Evolutionary conservation across 2,797 vertebrate genomes (phyloP), one percentile per base, ranked within the genome.

Genomic region (Halcyon chelicuti): DNA sequence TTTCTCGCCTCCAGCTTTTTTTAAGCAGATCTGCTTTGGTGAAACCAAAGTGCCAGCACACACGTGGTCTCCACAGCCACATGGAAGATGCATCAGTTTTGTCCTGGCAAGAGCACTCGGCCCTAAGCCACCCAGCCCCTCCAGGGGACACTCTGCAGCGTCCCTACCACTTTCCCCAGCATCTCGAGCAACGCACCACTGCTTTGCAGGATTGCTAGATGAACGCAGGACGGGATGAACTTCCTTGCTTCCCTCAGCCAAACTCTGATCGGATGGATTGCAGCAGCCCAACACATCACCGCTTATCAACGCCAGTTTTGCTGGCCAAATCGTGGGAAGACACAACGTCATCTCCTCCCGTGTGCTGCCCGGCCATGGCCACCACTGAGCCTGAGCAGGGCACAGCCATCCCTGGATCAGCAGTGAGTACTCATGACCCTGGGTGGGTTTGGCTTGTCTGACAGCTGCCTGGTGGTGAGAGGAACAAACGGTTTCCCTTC

Each of bases 41-140:
- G 20, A 88, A 72, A 83, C 57, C 23, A 2, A 80, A 71, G 4
- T 65, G 26, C 20, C 21, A 46, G 40, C 49, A 81, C 49, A 81
- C 18, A 7, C 0, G 2, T 11, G 3, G 37, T 60, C 15, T 16
- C 33, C 14, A 2, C 8, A 44, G 3, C 8, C 3, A 1, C 3
- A 2, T 17, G 12, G 40, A 62, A 35, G 74, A 66, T 15, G 2
- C 13, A 46, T 62, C n/a, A 23, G 0, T 66, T 62, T 79, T 60
- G 29, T 83, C 31, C 52, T 35, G 14, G 21, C 39, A 95, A 62
- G 29, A 86, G 15, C 11, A 15, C 51, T 66, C 1, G 1, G 21
- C 78, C 51, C 29, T 66, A 20, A 70, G 10, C 25, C 42, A 65
- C 29, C 20, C 54, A 63, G 51, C 31, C 44, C 12, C 33, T 61